These are phyloP conservation scores for Microcebus murinus DNA, from an alignment of 2,113 vertebrate genomes.

Conservation along the genomic window DNA sequence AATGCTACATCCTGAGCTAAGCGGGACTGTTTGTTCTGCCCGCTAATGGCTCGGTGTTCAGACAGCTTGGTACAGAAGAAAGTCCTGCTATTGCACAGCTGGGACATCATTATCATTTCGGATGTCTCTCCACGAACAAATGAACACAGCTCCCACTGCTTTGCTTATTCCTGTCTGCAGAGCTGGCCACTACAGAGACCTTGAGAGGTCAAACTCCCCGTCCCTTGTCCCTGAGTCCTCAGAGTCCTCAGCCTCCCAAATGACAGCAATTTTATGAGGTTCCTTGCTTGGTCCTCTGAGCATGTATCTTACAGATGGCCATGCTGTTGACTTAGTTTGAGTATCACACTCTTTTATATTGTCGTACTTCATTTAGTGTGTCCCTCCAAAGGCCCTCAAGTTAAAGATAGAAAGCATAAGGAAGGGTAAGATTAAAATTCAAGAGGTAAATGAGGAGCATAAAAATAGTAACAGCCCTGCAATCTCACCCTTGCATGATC, in stretches of 20 bases:
- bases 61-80: slow-evolving; percentile 19
- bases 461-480: background rate
- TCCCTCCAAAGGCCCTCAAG: background rate
- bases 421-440: background rate
- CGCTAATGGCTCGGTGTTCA: background rate
- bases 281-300: background rate
- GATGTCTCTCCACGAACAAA: background rate
- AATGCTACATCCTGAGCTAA: background rate
- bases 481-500: accelerated
- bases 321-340: accelerated
- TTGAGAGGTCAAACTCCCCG: background rate
- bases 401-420: background rate
- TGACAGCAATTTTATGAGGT: background rate
- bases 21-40: background rate
- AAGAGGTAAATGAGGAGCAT: background rate
- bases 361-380: accelerated
- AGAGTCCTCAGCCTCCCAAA: background rate
- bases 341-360: too few species aligned
- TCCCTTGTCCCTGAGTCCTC: background rate
- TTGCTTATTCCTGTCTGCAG: background rate
- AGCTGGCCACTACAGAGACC: background rate
- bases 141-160: background rate
- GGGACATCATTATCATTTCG: background rate
- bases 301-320: background rate
- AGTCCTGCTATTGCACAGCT: background rate